Conservation (phyloP, 1,140 invertebrate species). For the Holcopasites calliopsidis region DNA sequence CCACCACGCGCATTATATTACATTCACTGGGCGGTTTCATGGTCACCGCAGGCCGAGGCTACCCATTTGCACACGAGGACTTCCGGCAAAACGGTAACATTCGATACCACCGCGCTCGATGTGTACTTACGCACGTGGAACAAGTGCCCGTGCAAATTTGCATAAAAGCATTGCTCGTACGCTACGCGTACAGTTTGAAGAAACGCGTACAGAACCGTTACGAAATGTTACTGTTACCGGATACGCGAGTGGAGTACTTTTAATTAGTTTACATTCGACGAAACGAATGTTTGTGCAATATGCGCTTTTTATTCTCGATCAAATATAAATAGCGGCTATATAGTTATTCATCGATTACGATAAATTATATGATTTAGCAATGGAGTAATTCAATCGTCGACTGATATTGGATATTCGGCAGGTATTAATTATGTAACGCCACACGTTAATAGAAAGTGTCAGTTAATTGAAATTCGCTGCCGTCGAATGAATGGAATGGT, state of each 20-base stretch:
- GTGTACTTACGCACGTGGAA: constrained; percentile 35
- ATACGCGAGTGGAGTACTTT: background rate
- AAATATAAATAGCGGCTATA: too few species aligned
- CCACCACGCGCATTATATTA: constrained; percentile 49
- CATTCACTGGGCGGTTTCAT: constrained; percentile 68
- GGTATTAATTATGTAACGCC: background rate
- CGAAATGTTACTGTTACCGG: constrained; percentile 16
- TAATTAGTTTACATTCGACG: background rate
- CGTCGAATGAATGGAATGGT: background rate
- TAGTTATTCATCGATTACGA: background rate
- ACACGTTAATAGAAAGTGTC: background rate
- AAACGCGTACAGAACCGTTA: constrained; percentile 17
- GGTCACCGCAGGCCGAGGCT: constrained; percentile 60
- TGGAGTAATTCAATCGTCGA: background rate
- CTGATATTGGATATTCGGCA: background rate
- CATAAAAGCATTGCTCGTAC: constrained; percentile 37
- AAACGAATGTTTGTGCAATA: background rate
- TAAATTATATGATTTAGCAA: background rate
- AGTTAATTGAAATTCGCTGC: constrained; percentile 1
- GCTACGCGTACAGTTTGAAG: constrained; percentile 12
- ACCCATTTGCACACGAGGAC: constrained; percentile 39
- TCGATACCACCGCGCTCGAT: constrained; percentile 21
- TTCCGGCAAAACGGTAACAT: constrained; percentile 34
- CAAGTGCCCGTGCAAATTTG: constrained; percentile 33
- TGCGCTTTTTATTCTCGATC: too few species aligned